Evolutionary conservation across 37 sponge, comb jelly and placozoan genomes (phyloP), one percentile per base, ranked within the genome.

Genomic region (Aplysina aerophoba): DNA sequence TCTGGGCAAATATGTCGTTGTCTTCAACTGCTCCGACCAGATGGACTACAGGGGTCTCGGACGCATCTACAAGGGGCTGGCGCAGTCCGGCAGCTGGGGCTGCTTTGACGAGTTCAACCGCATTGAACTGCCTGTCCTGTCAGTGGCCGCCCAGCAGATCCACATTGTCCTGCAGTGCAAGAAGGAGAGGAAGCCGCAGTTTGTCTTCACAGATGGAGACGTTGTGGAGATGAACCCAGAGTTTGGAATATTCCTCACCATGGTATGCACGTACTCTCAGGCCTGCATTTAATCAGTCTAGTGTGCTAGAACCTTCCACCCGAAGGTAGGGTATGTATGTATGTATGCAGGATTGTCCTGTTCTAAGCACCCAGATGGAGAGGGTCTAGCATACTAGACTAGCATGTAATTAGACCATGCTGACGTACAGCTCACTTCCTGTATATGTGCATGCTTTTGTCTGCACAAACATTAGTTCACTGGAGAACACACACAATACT

Each of bases 1-100:
- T 33, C 91, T 98, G 39, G 99, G 99, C 1, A 98, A 98, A 80
- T 98, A 98, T 39, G 99, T 98, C 68, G 99, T 98, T 25, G 99
- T 98, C 33, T 98, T 98, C 92, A 98, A 98, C 89, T 98, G 99
- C 79, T 98, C 99, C n/a, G 99, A 98, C 81, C 99, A 98, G 88
- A 98, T 98, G 99, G 99, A 98, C 85, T 98, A 92, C 87, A 82
- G 99, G 61, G 99, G 99, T 15, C 84, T 98, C 15, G 99, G 99
- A 5, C 83, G 99, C 27, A 96, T 96, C 19, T 96, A 93, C 89
- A 96, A 96, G 73, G 96, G 99, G 31, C 93, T 98, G 40, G 99
- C 99, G 55, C 99, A 98, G 88, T 98, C 99, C 0, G 99, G 99
- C 1, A 92, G 93, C 55, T 98, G 96, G 95, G 99, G 99, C 21